Conservation (phyloP, 2,888 invertebrate genomes). For the Zelleria hepariella region DNA sequence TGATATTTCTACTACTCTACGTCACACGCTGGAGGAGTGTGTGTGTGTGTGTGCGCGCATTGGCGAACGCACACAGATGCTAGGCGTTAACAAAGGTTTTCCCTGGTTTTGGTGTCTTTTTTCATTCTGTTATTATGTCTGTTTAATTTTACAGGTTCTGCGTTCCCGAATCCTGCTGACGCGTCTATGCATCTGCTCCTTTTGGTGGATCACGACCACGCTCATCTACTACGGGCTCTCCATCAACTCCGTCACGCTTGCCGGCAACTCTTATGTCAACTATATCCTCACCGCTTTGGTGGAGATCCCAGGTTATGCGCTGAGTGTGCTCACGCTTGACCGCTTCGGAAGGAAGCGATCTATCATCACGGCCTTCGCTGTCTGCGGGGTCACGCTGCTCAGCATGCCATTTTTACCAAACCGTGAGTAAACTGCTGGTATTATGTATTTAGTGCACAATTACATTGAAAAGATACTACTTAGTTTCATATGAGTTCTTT, state of each 20-base stretch:
- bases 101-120: too few species aligned
- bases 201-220: constrained; percentile 85
- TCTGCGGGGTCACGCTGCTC: constrained; percentile 72
- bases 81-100: too few species aligned
- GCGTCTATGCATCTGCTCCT: constrained; percentile 75
- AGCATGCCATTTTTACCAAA: constrained; percentile 70
- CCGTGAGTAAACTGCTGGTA: constrained; percentile 59
- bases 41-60: too few species aligned
- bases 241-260: constrained; percentile 81
- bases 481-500: too few species aligned
- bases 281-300: constrained; percentile 77
- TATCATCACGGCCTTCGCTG: constrained; percentile 68
- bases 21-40: too few species aligned
- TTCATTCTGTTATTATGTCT: too few species aligned
- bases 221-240: constrained; percentile 87
- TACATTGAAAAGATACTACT: too few species aligned
- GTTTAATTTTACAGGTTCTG: neutral
- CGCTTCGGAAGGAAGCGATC: constrained; percentile 71
- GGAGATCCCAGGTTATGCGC: constrained; percentile 76
- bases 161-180: constrained; percentile 62
- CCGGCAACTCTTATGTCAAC: constrained; percentile 83
- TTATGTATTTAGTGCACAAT: too few species aligned
- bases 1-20: too few species aligned
- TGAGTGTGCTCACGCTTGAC: constrained; percentile 72
- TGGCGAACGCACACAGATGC: too few species aligned